These are phyloP conservation scores for Cyclura pinguis DNA, from an alignment of 2,797 vertebrate genomes.

Conservation along the genomic window DNA sequence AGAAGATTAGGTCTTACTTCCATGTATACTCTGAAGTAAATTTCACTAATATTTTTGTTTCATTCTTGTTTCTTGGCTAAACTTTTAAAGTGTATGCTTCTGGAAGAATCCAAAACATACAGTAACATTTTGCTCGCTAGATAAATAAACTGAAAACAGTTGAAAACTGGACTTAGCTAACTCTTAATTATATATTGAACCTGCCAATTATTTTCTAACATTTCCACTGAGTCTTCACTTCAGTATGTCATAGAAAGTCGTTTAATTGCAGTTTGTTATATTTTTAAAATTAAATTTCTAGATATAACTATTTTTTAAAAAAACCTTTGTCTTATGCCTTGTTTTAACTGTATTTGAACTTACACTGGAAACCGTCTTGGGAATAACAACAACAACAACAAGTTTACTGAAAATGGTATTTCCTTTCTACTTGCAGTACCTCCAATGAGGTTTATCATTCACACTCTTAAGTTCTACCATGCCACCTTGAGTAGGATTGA, in stretches of 20 bases:
- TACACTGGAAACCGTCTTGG: too few relatives aligned
- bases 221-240: background rate
- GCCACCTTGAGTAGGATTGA: background rate
- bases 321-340: too few relatives aligned
- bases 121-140: constrained; percentile 14
- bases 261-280: too few relatives aligned
- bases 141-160: constrained; percentile 29
- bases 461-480: background rate
- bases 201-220: background rate
- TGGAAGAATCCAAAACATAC: constrained; percentile 14
- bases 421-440: background rate
- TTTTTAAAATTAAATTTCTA: too few relatives aligned
- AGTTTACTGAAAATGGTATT: constrained; percentile 3
- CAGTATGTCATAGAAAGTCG: background rate
- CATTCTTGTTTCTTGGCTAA: background rate
- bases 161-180: constrained; percentile 7
- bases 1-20: background rate
- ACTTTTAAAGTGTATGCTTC: background rate
- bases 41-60: background rate
- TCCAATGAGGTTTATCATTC: background rate
- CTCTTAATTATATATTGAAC: background rate
- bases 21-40: background rate
- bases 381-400: too few relatives aligned
- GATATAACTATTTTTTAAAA: too few relatives aligned
- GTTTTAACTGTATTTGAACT: too few relatives aligned